Percentiles rank a stretch among this genome's conserved stretches.
Evolutionary conservation across 2,888 invertebrate species (phyloP).

Genomic region (Harpagoxenus sublaevis): DNA sequence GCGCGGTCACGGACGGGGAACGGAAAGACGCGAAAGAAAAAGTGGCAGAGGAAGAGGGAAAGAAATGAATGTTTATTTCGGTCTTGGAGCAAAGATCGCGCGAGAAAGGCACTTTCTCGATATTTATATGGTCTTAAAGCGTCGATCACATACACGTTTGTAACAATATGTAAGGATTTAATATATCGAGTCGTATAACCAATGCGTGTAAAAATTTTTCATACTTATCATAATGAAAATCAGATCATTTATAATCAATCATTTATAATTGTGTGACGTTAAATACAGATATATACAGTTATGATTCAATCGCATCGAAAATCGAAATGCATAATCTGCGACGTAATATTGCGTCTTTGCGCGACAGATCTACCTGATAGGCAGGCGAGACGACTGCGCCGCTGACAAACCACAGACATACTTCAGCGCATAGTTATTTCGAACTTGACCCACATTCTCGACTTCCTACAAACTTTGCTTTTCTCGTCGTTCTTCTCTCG

Average conservation of each 20-base stretch:
- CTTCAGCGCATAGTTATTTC: slow-evolving; percentile 75
- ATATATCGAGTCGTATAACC: neutral
- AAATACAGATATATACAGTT: neutral
- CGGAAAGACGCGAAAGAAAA: slow-evolving; percentile 39
- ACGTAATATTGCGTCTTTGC: neutral
- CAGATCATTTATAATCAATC: neutral
- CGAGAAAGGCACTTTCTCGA: slow-evolving; percentile 60
- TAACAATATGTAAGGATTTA: neutral
- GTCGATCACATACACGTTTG: neutral
- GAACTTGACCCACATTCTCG: slow-evolving; percentile 80
- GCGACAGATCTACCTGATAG: neutral
- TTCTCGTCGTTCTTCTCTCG: slow-evolving; percentile 41
- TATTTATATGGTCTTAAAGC: neutral
- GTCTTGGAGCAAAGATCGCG: slow-evolving; percentile 58
- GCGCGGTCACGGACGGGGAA: slow-evolving; percentile 21
- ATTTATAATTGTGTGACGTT: neutral
- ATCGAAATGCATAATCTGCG: neutral
- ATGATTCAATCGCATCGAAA: neutral
- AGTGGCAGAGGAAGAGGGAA: slow-evolving; percentile 30
- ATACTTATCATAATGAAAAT: neutral
- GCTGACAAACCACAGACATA: slow-evolving; percentile 44
- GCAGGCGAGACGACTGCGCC: slow-evolving; percentile 47
- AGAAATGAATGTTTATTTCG: slow-evolving; percentile 68
- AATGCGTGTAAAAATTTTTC: neutral
- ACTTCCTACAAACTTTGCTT: slow-evolving; percentile 62